Conservation (phyloP, 2,888 invertebrate genomes). For the Ormyrus thymus region DNA sequence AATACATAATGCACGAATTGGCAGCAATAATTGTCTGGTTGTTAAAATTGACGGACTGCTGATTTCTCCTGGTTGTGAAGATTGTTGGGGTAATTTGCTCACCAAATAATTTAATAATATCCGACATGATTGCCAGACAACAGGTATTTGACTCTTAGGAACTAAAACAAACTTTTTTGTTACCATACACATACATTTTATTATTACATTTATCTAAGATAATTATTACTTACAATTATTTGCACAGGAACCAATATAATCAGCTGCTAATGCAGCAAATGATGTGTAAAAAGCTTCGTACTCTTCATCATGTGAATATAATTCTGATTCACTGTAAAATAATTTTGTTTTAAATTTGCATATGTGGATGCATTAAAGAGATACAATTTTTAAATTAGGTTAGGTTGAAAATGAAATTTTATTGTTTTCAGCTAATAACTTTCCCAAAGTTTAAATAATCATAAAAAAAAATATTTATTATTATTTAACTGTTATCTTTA, state of each 20-base stretch:
- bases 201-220: too few relatives aligned
- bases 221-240: constrained; percentile 81
- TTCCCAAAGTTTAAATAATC: too few relatives aligned
- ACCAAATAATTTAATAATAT: constrained; percentile 82
- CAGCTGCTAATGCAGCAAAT: constrained; percentile 90
- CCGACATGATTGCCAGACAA: constrained; percentile 82
- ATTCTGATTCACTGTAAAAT: constrained; percentile 87
- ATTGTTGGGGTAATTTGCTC: constrained; percentile 73
- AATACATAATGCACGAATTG: constrained; percentile 85
- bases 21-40: constrained; percentile 79
- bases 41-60: constrained; percentile 69
- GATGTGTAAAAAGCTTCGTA: constrained; percentile 92
- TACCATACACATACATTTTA: neutral
- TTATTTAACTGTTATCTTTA: too few relatives aligned
- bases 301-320: constrained; percentile 88
- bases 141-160: constrained; percentile 81
- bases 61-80: constrained; percentile 66
- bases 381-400: neutral
- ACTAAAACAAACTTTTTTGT: constrained; percentile 75
- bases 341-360: constrained; percentile 4
- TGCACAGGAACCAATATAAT: constrained; percentile 87
- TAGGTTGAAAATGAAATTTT: neutral
- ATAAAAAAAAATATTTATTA: too few relatives aligned
- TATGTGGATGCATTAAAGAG: neutral
- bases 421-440: too few relatives aligned